Conservation (phyloP, 2,888 invertebrate species). For the Caenorhabditis sp. region DNA sequence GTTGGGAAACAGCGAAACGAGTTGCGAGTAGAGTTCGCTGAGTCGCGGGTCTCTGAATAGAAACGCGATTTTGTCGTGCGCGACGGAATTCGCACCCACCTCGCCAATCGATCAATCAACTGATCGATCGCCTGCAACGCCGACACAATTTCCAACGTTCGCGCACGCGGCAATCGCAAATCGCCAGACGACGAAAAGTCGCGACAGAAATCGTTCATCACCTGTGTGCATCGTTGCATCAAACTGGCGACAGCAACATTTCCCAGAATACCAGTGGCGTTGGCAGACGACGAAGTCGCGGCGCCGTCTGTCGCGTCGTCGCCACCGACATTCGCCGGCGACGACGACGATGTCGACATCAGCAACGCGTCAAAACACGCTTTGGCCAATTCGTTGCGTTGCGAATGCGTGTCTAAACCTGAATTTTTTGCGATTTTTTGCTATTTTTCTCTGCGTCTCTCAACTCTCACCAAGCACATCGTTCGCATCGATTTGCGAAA, state of each 20-base stretch:
- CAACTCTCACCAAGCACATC: too few species aligned
- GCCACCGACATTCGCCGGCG: too few species aligned
- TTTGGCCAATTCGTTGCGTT: slow-evolving; percentile 71
- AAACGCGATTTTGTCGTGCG: too few species aligned
- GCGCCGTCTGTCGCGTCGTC: too few species aligned
- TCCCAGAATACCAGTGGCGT: too few species aligned
- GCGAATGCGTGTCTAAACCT: slow-evolving; percentile 68
- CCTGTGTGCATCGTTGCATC: slow-evolving; percentile 46
- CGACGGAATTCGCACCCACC: slow-evolving; percentile 13
- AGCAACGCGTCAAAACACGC: slow-evolving; percentile 70
- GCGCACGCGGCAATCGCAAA: slow-evolving; percentile 80
- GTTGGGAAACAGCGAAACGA: slow-evolving; percentile 60
- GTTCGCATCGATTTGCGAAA: slow-evolving; percentile 73
- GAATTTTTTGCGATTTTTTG: too few species aligned
- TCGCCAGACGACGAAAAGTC: slow-evolving; percentile 78
- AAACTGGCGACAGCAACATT: slow-evolving; percentile 51
- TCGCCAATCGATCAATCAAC: slow-evolving; percentile 62
- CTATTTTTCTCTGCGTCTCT: too few species aligned
- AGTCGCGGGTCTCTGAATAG: slow-evolving; percentile 27
- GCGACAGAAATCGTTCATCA: slow-evolving; percentile 38
- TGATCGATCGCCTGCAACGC: slow-evolving; percentile 67
- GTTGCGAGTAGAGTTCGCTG: slow-evolving; percentile 53
- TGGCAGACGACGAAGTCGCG: too few species aligned
- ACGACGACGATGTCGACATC: slow-evolving; percentile 44
- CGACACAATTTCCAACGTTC: slow-evolving; percentile 78